Evolutionary conservation across 2,888 invertebrate species (phyloP).

Genomic region (Chrysomela aeneicollis): DNA sequence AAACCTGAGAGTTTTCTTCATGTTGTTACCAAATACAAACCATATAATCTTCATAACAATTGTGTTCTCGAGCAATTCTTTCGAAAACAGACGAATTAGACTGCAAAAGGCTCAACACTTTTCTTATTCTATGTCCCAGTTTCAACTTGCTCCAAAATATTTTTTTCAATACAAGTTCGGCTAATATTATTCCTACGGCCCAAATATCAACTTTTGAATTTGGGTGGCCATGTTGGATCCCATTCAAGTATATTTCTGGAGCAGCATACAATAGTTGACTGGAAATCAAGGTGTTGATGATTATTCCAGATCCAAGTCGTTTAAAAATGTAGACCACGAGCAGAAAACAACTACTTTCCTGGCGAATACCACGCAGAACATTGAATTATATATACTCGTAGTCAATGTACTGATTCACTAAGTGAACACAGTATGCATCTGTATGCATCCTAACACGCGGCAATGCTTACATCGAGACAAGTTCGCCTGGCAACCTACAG

Average conservation of each 20-base stretch:
- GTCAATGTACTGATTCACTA: background rate
- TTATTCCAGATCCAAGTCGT: too few relatives aligned
- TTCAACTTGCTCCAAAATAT: constrained; percentile 79
- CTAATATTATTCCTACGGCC: constrained; percentile 90
- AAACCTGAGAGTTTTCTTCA: too few relatives aligned
- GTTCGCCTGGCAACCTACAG: too few relatives aligned
- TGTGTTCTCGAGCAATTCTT: constrained; percentile 81
- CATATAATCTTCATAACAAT: constrained; percentile 71
- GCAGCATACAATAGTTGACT: constrained; percentile 82
- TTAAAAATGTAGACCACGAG: too few relatives aligned
- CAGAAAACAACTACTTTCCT: too few relatives aligned
- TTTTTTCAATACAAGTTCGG: constrained; percentile 78
- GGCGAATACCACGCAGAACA: too few relatives aligned
- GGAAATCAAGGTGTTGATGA: constrained; percentile 40
- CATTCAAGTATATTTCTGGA: constrained; percentile 80
- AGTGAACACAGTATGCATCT: too few relatives aligned
- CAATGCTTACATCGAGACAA: too few relatives aligned
- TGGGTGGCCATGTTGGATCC: constrained; percentile 58
- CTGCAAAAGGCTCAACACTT: constrained; percentile 77
- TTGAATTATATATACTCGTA: too few relatives aligned
- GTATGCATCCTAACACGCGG: too few relatives aligned
- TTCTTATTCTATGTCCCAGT: constrained; percentile 76
- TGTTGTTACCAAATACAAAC: constrained; percentile 62
- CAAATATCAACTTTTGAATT: constrained; percentile 90
- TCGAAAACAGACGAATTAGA: constrained; percentile 68